Conservation (phyloP, 1,140 invertebrate genomes). For the Atta cephalotes region DNA sequence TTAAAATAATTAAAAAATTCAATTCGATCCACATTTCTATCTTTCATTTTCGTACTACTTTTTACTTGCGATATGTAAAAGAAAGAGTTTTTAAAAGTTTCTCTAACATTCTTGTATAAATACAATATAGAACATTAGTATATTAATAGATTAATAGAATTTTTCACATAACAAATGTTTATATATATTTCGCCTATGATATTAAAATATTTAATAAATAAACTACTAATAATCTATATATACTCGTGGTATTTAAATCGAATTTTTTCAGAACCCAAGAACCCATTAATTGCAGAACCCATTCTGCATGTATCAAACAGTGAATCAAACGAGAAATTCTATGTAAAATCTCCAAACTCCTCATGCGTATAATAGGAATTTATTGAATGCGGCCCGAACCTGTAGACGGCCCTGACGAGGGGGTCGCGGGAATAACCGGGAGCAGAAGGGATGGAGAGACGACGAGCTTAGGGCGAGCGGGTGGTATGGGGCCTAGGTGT, state of each 20-base stretch:
- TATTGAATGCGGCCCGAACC: constrained; percentile 41
- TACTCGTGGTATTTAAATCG: constrained; percentile 31
- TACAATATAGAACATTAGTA: background rate
- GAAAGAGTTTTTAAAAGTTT: background rate
- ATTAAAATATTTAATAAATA: constrained; percentile 15
- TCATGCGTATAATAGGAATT: background rate
- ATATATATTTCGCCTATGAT: background rate
- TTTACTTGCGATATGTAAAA: background rate
- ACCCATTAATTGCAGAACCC: background rate
- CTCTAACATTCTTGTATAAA: background rate
- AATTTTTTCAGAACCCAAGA: background rate
- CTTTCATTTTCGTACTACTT: constrained; percentile 14
- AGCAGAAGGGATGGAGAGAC: constrained; percentile 43
- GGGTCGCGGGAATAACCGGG: constrained; percentile 28
- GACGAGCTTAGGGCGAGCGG: constrained; percentile 54
- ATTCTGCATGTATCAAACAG: background rate
- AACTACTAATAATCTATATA: background rate
- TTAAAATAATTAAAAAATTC: constrained; percentile 40
- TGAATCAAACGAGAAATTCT: background rate
- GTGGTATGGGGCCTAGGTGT: constrained; percentile 83
- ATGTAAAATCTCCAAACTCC: background rate
- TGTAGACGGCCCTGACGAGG: constrained; percentile 58
- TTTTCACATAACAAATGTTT: background rate
- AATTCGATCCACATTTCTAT: background rate
- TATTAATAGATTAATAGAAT: background rate